A percentile compares a stretch with the other conserved stretches of the same genome.
Evolutionary conservation across 2,888 invertebrate species (phyloP).

Genomic region (Tanytarsus gracilentus): DNA sequence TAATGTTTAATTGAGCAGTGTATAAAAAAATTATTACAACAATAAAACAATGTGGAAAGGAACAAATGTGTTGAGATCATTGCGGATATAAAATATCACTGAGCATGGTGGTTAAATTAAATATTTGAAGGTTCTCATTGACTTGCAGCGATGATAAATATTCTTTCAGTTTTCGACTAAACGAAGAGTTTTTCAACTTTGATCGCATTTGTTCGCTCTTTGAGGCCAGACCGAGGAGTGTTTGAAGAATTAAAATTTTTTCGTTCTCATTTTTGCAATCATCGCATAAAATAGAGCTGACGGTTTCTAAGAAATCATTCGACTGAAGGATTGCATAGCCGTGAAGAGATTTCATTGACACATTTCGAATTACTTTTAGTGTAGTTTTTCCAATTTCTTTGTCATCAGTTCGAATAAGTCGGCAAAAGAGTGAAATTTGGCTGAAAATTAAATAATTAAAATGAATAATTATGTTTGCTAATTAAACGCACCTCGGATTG

Average conservation of each 20-base stretch:
- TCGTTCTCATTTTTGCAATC: conserved; percentile 36
- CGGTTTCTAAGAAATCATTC: conserved; percentile 4
- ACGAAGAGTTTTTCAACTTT: conserved; percentile 13
- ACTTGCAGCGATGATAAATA: background rate
- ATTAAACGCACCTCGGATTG: background rate
- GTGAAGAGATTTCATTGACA: background rate
- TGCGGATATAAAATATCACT: background rate
- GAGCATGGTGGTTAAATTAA: background rate
- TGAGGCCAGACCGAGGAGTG: conserved; percentile 25
- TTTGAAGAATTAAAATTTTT: conserved; percentile 35
- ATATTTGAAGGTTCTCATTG: background rate
- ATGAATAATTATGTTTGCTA: background rate
- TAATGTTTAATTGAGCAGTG: too few relatives aligned
- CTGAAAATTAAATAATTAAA: background rate
- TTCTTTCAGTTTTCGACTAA: conserved; percentile 3
- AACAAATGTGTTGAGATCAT: too few relatives aligned
- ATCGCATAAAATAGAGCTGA: conserved; percentile 13
- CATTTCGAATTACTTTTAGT: conserved; percentile 10
- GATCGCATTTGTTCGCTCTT: conserved; percentile 10
- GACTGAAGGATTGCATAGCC: background rate
- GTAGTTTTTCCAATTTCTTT: background rate
- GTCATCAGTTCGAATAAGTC: background rate
- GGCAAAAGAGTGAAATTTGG: conserved; percentile 12
- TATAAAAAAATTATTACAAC: too few relatives aligned
- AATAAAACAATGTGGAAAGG: too few relatives aligned